Percentiles rank a stretch among this genome's conserved stretches.
Conservation (phyloP, 2,888 invertebrate species). For the Abrostola tripartita region DNA sequence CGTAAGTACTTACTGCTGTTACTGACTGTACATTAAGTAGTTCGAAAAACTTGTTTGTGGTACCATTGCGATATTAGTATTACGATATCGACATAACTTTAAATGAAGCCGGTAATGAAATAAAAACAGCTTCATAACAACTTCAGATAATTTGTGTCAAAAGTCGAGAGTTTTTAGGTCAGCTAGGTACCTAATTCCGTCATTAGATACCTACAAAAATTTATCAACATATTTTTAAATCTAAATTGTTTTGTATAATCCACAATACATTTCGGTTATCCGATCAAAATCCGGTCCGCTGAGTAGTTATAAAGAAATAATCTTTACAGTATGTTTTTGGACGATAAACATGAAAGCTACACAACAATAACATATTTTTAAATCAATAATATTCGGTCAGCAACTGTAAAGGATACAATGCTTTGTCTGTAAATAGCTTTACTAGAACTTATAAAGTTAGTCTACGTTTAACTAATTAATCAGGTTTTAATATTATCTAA, state of each 20-base stretch:
- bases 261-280: slow-evolving; percentile 22
- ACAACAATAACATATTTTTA: slow-evolving; percentile 18
- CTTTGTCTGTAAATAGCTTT: no score
- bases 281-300: slow-evolving; percentile 11
- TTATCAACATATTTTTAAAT: not conserved
- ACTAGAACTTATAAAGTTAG: not conserved
- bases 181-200: not conserved
- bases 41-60: slow-evolving; percentile 5
- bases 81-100: not conserved
- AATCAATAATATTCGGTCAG: no score
- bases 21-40: slow-evolving; percentile 32
- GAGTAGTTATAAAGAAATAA: not conserved
- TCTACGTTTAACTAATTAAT: not conserved
- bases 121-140: no score
- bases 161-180: no score
- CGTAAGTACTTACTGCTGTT: slow-evolving; percentile 43
- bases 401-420: no score
- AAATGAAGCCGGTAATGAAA: not conserved
- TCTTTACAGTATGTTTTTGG: slow-evolving; percentile 21
- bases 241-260: slow-evolving; percentile 31
- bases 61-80: slow-evolving; percentile 1
- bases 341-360: slow-evolving; percentile 36
- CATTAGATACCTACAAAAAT: no score
- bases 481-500: no score
- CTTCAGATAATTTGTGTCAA: no score